These are phyloP conservation scores for Rhynchonema sp. DNA, from an alignment of 2,888 invertebrate species.

Conservation along the genomic window DNA sequence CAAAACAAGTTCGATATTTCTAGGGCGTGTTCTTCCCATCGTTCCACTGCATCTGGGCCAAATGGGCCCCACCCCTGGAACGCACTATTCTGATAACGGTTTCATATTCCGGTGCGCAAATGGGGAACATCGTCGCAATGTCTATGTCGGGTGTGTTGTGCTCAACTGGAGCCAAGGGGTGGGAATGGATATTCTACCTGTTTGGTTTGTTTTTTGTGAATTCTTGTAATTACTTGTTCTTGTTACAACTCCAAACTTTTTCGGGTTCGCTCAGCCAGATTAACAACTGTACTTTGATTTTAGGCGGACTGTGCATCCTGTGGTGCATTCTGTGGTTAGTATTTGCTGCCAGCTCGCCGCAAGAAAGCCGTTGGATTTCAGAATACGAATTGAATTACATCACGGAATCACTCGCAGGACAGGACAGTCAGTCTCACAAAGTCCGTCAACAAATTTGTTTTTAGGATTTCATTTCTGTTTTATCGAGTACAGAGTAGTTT, in stretches of 20 bases:
- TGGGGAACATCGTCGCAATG: slow-evolving; percentile 57
- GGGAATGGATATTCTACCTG: slow-evolving; percentile 43
- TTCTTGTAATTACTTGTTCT: background rate
- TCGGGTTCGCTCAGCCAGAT: too few relatives aligned
- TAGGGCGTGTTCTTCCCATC: slow-evolving; percentile 63
- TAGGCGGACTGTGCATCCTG: background rate
- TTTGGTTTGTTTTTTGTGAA: slow-evolving; percentile 29
- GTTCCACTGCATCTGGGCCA: slow-evolving; percentile 74
- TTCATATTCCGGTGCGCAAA: slow-evolving; percentile 49
- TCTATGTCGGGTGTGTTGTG: slow-evolving; percentile 42
- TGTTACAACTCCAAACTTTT: too few relatives aligned
- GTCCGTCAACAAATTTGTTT: too few relatives aligned
- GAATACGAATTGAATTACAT: background rate
- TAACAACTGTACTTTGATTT: background rate
- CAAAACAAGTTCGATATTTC: slow-evolving; percentile 21
- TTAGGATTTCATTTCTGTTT: too few relatives aligned
- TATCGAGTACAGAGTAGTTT: too few relatives aligned
- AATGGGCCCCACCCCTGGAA: slow-evolving; percentile 80
- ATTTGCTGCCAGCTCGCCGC: background rate
- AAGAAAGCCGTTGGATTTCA: background rate
- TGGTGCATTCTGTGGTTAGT: background rate
- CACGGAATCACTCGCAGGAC: background rate
- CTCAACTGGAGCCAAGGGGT: slow-evolving; percentile 39
- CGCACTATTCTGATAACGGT: slow-evolving; percentile 66
- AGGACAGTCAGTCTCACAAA: too few relatives aligned